Percentiles rank a stretch among this genome's conserved stretches.
phyloP scores from a whole-genome alignment of 2,888 invertebrate species.

The Tenthredo livida region DNA sequence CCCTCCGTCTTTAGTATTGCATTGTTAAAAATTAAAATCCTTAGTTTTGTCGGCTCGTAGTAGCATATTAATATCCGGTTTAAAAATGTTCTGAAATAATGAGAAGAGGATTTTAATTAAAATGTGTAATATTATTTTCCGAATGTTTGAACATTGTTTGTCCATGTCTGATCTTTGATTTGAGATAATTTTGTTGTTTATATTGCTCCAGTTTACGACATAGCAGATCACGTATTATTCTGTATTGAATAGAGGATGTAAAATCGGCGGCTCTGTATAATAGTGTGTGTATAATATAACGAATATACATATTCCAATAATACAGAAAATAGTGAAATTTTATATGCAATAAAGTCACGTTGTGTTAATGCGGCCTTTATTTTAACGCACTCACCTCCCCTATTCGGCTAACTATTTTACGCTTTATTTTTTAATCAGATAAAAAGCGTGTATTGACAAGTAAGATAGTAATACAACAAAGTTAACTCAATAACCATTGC shows the following conservation, averaged over 20 bases:
- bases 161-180: no score
- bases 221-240: no score
- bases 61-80: background rate
- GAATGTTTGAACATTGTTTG: no score
- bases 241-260: background rate
- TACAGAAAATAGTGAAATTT: background rate
- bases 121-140: no score
- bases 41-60: background rate
- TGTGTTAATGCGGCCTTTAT: background rate
- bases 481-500: constrained; percentile 69
- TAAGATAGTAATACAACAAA: constrained; percentile 63
- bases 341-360: background rate
- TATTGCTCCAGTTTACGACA: background rate
- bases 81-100: background rate
- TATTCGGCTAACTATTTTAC: constrained; percentile 54
- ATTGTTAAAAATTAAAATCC: background rate
- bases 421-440: constrained; percentile 60
- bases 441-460: constrained; percentile 70
- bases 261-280: background rate
- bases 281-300: background rate
- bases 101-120: no score
- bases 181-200: no score
- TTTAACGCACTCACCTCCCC: constrained; percentile 60
- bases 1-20: constrained; percentile 14
- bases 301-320: background rate